Percentiles rank a stretch among this genome's conserved stretches.
Conservation (phyloP, 2,888 invertebrate species). For the Quadriops clusia region DNA sequence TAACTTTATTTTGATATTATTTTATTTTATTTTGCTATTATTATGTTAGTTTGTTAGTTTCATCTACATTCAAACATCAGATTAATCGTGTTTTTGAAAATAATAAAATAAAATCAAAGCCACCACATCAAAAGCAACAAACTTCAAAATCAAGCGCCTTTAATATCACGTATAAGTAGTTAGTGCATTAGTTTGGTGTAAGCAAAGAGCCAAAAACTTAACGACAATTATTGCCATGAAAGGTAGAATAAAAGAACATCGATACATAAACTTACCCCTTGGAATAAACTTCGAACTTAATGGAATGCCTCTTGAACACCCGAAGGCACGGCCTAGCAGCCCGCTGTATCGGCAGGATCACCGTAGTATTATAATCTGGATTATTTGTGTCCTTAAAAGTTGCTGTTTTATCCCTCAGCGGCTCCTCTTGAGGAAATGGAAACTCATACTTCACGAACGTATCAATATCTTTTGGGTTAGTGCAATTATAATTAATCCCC, state of each 20-base stretch:
- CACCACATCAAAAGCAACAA: too few relatives aligned
- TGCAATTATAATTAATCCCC: conserved; percentile 76
- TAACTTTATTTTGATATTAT: too few relatives aligned
- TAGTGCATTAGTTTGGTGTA: too few relatives aligned
- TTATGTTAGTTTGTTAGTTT: too few relatives aligned
- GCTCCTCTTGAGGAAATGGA: conserved; percentile 75
- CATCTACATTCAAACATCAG: too few relatives aligned
- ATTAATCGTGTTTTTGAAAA: too few relatives aligned
- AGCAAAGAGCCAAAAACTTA: too few relatives aligned
- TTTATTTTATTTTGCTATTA: too few relatives aligned
- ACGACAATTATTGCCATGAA: background rate
- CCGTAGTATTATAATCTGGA: conserved; percentile 77
- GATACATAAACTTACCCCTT: conserved; percentile 61
- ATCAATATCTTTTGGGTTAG: conserved; percentile 77
- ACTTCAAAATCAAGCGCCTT: too few relatives aligned
- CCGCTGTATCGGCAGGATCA: conserved; percentile 68
- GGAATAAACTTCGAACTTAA: conserved; percentile 86
- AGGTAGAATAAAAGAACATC: conserved; percentile 6
- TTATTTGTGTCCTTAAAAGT: conserved; percentile 76
- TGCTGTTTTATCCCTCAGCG: conserved; percentile 61
- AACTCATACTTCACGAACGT: conserved; percentile 90
- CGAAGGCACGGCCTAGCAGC: conserved; percentile 69
- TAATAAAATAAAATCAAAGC: too few relatives aligned
- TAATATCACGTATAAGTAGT: too few relatives aligned
- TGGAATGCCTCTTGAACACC: conserved; percentile 74